Evolutionary conservation across 2,888 invertebrate genomes (phyloP), one percentile per base, ranked within the genome.

Genomic region (Icerya purchasi): DNA sequence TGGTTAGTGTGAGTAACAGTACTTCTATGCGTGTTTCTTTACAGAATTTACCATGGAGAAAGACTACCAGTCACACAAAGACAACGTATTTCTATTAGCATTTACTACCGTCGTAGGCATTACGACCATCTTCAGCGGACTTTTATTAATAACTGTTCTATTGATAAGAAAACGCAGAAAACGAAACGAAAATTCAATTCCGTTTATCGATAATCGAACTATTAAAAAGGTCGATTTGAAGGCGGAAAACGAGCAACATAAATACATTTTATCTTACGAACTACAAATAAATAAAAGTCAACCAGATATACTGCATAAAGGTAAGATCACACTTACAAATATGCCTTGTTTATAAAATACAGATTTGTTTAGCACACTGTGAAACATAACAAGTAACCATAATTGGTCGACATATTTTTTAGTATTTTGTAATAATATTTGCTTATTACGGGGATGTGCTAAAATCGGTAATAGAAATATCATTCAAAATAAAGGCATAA

Each of bases 221-320:
- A 36, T 36, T 8, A 36, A 36, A 36, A 36, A 36, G 5, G 14
- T 36, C 36, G 36, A 36, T 36, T 36, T 36, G 14, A 36, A 36
- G 14, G 36, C 8, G 14, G 36, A 36, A 36, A n/a, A n/a, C n/a
- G 36, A 36, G 5, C 36, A 36, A 36, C 5, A 36, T 36, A 14
- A 36, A 36, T 36, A 36, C 36, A 14, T 36, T 36, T 14, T 36
- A 36, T 36, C 36, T 36, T 36, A 36, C 36, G 36, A 36, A 36
- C 8, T 36, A 36, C 87, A 87, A 14, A 77, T 88, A 63, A 87
- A 88, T n/a, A 77, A 78, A 2, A 60, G 73, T 50, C 84, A 84
- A 66, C 84, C 84, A 19, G 84, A 88, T 70, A 88, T 88, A 67
- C 76, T 88, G 65, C 87, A 83, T 71, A 72, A 73, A 71, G 74